These are phyloP conservation scores for Eulemur rubriventer DNA, from an alignment of 2,797 vertebrate genomes.

Conservation along the genomic window DNA sequence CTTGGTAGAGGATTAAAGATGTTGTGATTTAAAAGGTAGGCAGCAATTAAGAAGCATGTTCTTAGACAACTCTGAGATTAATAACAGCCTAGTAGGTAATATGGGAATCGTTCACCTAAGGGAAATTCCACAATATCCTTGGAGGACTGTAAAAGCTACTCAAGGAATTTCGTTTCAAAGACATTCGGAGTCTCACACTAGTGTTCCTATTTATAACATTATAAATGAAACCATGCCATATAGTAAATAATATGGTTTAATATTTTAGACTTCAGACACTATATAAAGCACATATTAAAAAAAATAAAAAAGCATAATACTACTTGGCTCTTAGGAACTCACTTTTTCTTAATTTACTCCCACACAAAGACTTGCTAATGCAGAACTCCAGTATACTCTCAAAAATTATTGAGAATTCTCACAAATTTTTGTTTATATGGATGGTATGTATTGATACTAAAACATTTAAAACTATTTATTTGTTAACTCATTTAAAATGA, in stretches of 20 bases:
- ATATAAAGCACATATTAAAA: background rate
- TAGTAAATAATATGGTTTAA: background rate
- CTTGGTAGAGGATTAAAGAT: background rate
- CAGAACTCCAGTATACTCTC: background rate
- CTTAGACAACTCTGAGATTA: background rate
- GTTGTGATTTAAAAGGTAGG: constrained; percentile 49
- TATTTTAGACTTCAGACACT: background rate
- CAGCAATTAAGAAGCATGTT: constrained; percentile 20
- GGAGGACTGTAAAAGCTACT: background rate
- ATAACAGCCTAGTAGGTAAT: background rate
- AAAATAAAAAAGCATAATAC: background rate
- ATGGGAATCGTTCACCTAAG: background rate
- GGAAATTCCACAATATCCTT: background rate
- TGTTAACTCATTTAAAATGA: background rate
- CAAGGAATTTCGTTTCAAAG: background rate
- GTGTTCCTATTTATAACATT: background rate
- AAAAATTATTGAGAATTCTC: background rate
- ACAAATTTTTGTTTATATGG: background rate
- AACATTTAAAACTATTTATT: background rate
- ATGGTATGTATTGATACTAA: background rate
- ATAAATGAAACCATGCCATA: background rate
- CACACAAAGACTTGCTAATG: background rate
- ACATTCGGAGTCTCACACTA: background rate
- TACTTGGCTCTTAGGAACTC: background rate
- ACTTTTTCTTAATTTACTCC: background rate